These are phyloP conservation scores for Noctua janthe DNA, from an alignment of 2,888 invertebrate species.

Conservation along the genomic window DNA sequence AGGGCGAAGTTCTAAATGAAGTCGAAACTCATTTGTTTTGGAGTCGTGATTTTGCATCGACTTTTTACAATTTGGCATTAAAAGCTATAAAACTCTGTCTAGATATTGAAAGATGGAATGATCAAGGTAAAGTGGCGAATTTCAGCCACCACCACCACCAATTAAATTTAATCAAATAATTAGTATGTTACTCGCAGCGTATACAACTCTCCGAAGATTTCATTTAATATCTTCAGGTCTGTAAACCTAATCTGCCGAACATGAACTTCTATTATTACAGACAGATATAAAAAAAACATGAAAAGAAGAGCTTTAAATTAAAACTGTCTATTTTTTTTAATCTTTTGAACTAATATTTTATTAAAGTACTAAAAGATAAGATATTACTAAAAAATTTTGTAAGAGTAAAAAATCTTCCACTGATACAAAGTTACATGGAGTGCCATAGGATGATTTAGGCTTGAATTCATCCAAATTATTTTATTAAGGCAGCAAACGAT, in stretches of 20 bases:
- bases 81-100: background rate
- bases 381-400: background rate
- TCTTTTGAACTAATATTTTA: no score
- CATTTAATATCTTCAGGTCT: background rate
- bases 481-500: background rate
- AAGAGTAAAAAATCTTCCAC: background rate
- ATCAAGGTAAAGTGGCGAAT: background rate
- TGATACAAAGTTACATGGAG: background rate
- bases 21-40: conserved; percentile 8
- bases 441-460: background rate
- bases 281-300: background rate
- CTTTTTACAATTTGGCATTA: background rate
- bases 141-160: background rate
- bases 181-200: background rate
- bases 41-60: background rate
- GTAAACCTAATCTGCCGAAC: background rate
- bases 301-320: background rate
- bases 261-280: background rate
- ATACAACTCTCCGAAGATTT: background rate
- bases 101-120: background rate
- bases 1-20: conserved; percentile 36
- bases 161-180: background rate
- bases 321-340: background rate
- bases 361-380: background rate
- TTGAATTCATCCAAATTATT: background rate